Evolutionary conservation across 2,888 invertebrate species (phyloP).

Genomic region (Aproaerema taeniolella): DNA sequence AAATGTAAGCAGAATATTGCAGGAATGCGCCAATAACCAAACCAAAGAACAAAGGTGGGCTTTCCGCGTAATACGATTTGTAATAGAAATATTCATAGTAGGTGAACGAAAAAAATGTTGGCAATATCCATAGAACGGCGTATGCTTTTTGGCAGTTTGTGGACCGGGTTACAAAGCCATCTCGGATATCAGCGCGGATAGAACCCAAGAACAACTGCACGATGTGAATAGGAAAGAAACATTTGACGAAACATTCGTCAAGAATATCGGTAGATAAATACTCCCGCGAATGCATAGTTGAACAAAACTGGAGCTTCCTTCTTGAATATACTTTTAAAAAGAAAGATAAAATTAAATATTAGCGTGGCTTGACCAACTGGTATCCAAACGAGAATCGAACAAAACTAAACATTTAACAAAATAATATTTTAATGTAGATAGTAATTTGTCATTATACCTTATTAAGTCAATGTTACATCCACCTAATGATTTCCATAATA

Average conservation of each 20-base stretch:
- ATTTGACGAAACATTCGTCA: background rate
- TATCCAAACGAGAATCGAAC: too few relatives aligned
- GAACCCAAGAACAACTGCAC: slow-evolving; percentile 1
- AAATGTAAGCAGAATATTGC: background rate
- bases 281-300: background rate
- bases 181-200: background rate
- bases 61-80: background rate
- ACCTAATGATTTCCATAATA: too few relatives aligned
- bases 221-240: slow-evolving; percentile 2
- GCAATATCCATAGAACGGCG: background rate
- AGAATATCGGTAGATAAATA: slow-evolving; percentile 4
- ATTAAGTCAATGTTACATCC: too few relatives aligned
- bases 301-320: too few relatives aligned
- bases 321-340: too few relatives aligned
- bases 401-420: too few relatives aligned
- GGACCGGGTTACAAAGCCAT: background rate
- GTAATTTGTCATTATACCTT: too few relatives aligned
- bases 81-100: slow-evolving; percentile 1
- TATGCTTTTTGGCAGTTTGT: slow-evolving; percentile 2
- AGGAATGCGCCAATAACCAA: background rate
- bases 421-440: too few relatives aligned
- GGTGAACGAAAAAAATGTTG: background rate
- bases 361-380: too few relatives aligned
- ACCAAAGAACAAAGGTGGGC: background rate
- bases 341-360: too few relatives aligned